Evolutionary conservation across 2,113 vertebrate genomes (phyloP), one percentile per base, ranked within the genome.

Genomic region (Epinephelus moara): DNA sequence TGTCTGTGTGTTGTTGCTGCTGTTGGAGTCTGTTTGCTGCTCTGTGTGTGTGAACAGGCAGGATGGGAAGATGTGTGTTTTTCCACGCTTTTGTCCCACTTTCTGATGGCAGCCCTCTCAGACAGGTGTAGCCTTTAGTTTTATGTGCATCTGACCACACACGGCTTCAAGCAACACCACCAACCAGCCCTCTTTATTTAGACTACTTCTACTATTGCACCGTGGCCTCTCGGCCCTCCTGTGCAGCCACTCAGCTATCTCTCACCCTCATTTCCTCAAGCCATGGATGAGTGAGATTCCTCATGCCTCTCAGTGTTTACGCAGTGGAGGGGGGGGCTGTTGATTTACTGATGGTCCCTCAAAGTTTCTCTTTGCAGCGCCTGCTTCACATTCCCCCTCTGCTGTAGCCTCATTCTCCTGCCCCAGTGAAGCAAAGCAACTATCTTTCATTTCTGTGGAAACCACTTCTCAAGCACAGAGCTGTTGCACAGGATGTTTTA

Each of bases 211-310:
- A 72, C 70, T 64, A 4, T 6, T 47, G 71, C 84, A 18, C 67
- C 3, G 53, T 59, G 70, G 63, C 70, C 71, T 47, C 53, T 52
- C 55, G 18, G 10, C 21, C 75, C 47, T 23, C 4, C 55, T 27
- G 33, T 71, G 78, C 81, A 30, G 89, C 6, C 86, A 14, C 81
- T 82, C 70, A 0, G 70, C 42, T 77, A 71, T 85, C 84, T 87
- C 86, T 81, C 78, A 80, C 56, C 85, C 87, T 88, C 75, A 57
- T 86, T 82, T 89, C 84, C 84, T 87, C 60, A 6, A 76, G 84
- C 80, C 89, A 82, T 6, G 82, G 77, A 78, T 88, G 89, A 89
- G 85, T 87, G 87, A 78, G 80, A 91, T 91, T 91, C 91, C 84
- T 88, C 83, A 33, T 81, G 85, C 81, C 80, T 69, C 40, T 75